Evolutionary conservation across 2,797 vertebrate species (phyloP).

Genomic region (Helarctos malayanus): DNA sequence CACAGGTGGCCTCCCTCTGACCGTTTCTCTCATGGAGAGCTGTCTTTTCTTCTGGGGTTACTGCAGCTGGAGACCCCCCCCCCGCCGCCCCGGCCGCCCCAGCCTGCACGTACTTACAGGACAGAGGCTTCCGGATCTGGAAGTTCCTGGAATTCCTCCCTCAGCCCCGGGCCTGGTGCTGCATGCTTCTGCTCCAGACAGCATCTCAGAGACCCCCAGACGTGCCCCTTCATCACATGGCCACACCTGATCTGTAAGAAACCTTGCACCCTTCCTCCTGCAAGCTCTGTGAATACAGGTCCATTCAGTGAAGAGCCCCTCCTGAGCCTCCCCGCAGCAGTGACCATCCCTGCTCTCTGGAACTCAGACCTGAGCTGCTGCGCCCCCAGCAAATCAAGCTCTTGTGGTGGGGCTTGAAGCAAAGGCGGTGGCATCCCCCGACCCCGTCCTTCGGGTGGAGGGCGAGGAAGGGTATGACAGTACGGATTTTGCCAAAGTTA

Average conservation of each 20-base stretch:
- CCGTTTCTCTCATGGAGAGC: not conserved
- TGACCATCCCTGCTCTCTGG: too few species aligned
- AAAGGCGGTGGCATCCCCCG: fast-evolving
- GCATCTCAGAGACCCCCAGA: not conserved
- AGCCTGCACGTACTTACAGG: not conserved
- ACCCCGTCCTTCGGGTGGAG: not conserved
- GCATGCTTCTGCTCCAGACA: fast-evolving
- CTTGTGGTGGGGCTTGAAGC: not conserved
- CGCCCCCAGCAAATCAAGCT: not conserved
- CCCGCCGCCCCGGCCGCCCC: fast-evolving
- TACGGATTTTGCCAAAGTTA: not conserved
- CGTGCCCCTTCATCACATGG: fast-evolving
- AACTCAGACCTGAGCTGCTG: not conserved
- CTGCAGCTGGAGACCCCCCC: not conserved
- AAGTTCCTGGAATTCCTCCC: not conserved
- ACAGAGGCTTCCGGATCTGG: not conserved
- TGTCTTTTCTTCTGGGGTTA: not conserved
- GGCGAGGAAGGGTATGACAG: not conserved
- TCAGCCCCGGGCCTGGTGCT: not conserved
- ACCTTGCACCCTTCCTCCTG: too few species aligned
- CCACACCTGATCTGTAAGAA: not conserved
- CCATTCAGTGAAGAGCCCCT: too few species aligned
- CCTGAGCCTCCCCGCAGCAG: fast-evolving
- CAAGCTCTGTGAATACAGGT: not conserved
- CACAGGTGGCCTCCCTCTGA: not conserved